Percentiles rank a stretch among this genome's conserved stretches.
phyloP scores from a whole-genome alignment of 2,797 vertebrate genomes.

The Sebastes nivosus region DNA sequence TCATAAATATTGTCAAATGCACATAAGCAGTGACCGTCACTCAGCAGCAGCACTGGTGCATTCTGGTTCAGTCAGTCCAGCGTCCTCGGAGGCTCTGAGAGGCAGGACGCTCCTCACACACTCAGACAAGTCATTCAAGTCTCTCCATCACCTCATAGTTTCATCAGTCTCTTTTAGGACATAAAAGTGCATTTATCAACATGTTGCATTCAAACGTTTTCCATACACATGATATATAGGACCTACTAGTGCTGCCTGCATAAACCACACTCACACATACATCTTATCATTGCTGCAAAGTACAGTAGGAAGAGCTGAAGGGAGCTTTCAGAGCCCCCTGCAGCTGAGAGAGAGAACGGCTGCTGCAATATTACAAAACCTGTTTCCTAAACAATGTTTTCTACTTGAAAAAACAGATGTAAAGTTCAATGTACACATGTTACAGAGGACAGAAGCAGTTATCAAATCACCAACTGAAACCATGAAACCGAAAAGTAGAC shows the following conservation, averaged over 20 bases:
- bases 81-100: slow-evolving; percentile 27
- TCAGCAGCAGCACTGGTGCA: slow-evolving; percentile 53
- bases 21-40: slow-evolving; percentile 68
- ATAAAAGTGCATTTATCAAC: slow-evolving; percentile 61
- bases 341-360: slow-evolving; percentile 47
- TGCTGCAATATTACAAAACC: slow-evolving; percentile 56
- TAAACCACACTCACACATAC: slow-evolving; percentile 46
- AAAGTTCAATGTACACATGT: slow-evolving; percentile 49
- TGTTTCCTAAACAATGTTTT: slow-evolving; percentile 47
- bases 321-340: slow-evolving; percentile 43
- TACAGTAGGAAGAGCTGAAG: slow-evolving; percentile 45
- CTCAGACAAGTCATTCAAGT: slow-evolving; percentile 51
- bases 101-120: slow-evolving; percentile 34
- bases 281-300: slow-evolving; percentile 33
- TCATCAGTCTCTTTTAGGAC: slow-evolving; percentile 29
- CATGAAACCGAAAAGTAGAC: slow-evolving; percentile 47
- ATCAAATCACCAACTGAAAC: slow-evolving; percentile 51
- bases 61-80: slow-evolving; percentile 26
- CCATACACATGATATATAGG: slow-evolving; percentile 31
- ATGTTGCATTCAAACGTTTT: slow-evolving; percentile 45
- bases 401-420: slow-evolving; percentile 44
- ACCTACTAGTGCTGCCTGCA: slow-evolving; percentile 25
- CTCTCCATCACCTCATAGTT: slow-evolving; percentile 20
- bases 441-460: slow-evolving; percentile 44
- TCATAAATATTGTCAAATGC: slow-evolving; percentile 73